Percentiles rank a stretch among this genome's conserved stretches.
phyloP scores from a whole-genome alignment of 2,888 invertebrate species.

The Lepeophtheirus nordmannii region DNA sequence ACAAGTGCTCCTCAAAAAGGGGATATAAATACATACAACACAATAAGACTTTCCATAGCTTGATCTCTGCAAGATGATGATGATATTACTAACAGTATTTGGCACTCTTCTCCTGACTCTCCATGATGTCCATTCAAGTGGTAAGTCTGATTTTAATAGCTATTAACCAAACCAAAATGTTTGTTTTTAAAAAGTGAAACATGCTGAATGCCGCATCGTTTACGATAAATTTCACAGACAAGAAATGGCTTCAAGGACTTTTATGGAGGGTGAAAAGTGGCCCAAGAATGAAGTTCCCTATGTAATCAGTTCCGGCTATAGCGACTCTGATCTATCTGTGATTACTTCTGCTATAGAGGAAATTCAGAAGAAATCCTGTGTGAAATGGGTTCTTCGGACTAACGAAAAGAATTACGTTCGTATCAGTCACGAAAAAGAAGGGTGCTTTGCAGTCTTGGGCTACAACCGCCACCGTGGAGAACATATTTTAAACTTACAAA shows the following conservation, averaged over 20 bases:
- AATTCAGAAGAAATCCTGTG: background rate
- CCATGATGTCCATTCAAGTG: too few relatives aligned
- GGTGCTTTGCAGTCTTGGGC: background rate
- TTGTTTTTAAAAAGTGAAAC: background rate
- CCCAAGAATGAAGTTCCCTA: background rate
- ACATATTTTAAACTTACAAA: background rate
- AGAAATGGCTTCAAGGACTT: background rate
- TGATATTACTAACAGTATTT: too few relatives aligned
- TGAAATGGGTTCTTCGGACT: background rate
- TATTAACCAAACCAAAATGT: too few relatives aligned
- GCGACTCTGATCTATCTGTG: background rate
- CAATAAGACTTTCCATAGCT: too few relatives aligned
- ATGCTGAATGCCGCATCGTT: background rate
- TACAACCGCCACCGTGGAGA: background rate
- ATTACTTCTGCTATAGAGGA: background rate
- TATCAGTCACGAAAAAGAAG: background rate
- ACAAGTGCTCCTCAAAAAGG: too few relatives aligned
- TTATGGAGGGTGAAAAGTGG: background rate
- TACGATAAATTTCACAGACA: background rate
- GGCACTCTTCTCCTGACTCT: too few relatives aligned
- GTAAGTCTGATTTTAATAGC: too few relatives aligned
- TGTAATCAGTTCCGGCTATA: background rate
- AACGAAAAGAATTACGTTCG: background rate
- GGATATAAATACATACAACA: too few relatives aligned
- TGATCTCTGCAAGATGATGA: too few relatives aligned